Evolutionary conservation across 2,113 vertebrate species (phyloP), one percentile per base, ranked within the genome.

Genomic region (Meriones unguiculatus): DNA sequence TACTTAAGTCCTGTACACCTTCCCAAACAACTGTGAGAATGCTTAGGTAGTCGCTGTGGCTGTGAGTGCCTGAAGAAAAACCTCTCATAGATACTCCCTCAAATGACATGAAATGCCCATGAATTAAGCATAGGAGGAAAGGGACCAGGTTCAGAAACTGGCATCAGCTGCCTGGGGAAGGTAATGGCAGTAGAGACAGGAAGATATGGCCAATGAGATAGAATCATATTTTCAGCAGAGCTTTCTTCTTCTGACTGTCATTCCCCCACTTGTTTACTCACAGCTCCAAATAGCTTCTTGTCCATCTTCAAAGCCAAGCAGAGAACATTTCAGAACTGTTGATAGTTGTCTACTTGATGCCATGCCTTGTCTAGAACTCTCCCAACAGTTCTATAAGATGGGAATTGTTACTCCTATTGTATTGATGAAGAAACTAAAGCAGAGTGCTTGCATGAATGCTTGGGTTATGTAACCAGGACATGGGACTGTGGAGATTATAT

Each of bases 11-110:
- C 50, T 59, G 1, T 1, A 1, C 82, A 41, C 65, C 50, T 95
- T 95, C 87, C 25, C 41, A 64, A 84, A 93, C 89, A 46, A 57
- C 92, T 93, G 72, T 32, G 57, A 90, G 46, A 91, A 96, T 20
- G 73, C 9, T 35, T 62, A 62, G 6, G 62, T 52, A 86, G 67
- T 91, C 73, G 67, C 78, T 57, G 22, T 88, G 24, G 20, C 41
- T 92, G 72, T 69, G 22, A 92, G 46, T 46, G n/a, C 81, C 90
- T 93, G 52, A 90, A 94, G 32, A 24, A 93, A 91, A 93, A 32
- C 18, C 4, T 84, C 35, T 91, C 57, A 54, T 7, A 78, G 69
- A 41, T 14, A 1, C 30, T 85, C 12, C 41, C 78, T 52, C 2
- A 72, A 88, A 77, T 89, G 82, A 13, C 80, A 85, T 25, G 32